phyloP scores from a whole-genome alignment of 2,888 invertebrate genomes.

The Tiliacea citrago region DNA sequence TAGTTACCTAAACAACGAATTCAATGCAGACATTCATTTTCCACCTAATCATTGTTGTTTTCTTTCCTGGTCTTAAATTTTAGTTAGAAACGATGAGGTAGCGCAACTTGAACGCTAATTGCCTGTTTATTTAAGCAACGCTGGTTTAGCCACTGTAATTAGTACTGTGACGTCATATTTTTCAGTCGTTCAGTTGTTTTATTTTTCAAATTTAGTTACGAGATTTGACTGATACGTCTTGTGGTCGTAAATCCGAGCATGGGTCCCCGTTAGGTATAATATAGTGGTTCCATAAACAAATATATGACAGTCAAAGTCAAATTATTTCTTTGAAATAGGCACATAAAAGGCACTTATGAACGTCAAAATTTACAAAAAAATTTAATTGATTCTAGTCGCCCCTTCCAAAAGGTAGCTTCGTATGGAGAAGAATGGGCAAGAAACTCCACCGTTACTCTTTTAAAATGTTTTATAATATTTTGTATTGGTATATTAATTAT shows the following conservation, averaged over 20 bases:
- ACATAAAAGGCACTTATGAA: no score
- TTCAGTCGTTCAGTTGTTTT: neutral
- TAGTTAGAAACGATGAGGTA: neutral
- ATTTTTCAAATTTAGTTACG: neutral
- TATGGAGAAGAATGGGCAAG: no score
- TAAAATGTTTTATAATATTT: no score
- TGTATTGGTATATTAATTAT: no score
- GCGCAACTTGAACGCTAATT: conserved; percentile 10
- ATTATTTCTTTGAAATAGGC: no score
- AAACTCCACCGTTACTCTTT: no score
- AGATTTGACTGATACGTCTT: neutral
- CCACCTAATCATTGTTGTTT: neutral
- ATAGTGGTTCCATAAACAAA: no score
- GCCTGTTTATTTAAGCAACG: neutral
- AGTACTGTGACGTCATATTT: neutral
- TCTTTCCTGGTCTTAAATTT: neutral
- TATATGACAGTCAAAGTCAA: neutral
- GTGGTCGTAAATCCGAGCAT: neutral
- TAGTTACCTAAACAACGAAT: neutral
- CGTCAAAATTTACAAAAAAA: no score
- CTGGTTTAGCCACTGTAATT: neutral
- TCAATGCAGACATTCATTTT: neutral
- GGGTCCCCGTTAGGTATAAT: no score
- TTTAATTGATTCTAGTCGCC: no score
- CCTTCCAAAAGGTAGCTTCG: no score